Percentiles rank a stretch among this genome's conserved stretches.
phyloP scores from a whole-genome alignment of 2,113 vertebrate genomes.

The Nannobrachium achirus region DNA sequence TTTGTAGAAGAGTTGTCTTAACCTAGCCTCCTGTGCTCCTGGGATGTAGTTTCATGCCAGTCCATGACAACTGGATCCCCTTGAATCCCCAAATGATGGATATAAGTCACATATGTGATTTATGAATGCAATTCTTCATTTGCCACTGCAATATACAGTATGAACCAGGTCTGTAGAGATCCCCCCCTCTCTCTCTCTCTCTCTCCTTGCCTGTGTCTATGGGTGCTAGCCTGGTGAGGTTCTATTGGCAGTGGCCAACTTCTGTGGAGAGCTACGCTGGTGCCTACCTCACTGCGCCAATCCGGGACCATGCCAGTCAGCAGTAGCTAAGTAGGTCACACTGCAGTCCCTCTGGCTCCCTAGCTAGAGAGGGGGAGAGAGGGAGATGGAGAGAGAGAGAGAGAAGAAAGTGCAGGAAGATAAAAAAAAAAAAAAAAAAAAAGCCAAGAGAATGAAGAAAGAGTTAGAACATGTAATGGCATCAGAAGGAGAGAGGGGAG shows the following conservation, averaged over 20 bases:
- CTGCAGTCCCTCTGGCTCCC: constrained; percentile 59
- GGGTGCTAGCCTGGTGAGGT: neutral
- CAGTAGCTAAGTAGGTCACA: constrained; percentile 75
- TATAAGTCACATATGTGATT: no score
- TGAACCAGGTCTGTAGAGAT: neutral
- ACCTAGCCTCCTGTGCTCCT: neutral
- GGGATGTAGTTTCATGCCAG: no score
- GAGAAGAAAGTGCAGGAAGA: constrained; percentile 8
- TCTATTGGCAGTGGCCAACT: no score
- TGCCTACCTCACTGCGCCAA: constrained; percentile 52
- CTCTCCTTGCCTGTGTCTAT: neutral
- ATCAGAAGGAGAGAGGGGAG: neutral
- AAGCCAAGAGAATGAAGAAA: constrained; percentile 16
- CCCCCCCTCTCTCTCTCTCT: no score
- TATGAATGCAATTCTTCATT: no score
- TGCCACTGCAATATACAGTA: no score
- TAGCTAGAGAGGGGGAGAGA: constrained; percentile 37
- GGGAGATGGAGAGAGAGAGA: constrained; percentile 16
- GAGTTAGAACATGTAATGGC: constrained; percentile 9
- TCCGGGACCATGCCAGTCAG: constrained; percentile 64
- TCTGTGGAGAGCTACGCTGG: no score
- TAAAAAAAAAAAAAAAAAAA: neutral
- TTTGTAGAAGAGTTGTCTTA: no score
- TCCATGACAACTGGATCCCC: no score
- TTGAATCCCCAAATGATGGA: no score